These are phyloP conservation scores for Polydesmus complanatus DNA, from an alignment of 2,888 invertebrate genomes.

Conservation along the genomic window DNA sequence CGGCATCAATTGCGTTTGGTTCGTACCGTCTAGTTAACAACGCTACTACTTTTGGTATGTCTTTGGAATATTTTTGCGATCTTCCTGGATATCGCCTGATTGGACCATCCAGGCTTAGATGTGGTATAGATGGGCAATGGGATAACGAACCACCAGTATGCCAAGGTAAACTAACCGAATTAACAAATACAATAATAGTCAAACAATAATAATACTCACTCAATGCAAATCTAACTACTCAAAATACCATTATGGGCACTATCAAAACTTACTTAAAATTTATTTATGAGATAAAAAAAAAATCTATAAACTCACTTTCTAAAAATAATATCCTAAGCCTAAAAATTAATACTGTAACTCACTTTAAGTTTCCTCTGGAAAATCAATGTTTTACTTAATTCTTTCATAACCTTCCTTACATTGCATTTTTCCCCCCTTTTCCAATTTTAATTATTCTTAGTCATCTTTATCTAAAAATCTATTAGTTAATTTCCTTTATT, in stretches of 20 bases:
- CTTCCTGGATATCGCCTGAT: slow-evolving; percentile 48
- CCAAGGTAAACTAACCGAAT: slow-evolving; percentile 39
- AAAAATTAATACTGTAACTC: too few relatives aligned
- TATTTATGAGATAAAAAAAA: too few relatives aligned
- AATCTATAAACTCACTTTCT: too few relatives aligned
- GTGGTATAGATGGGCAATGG: slow-evolving; percentile 63
- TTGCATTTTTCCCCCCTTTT: too few relatives aligned
- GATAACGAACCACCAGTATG: slow-evolving; percentile 62
- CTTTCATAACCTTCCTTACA: too few relatives aligned
- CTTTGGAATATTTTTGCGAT: slow-evolving; percentile 60
- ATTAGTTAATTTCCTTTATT: too few relatives aligned
- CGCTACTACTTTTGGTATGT: slow-evolving; percentile 46
- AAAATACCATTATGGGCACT: not conserved
- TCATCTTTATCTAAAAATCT: too few relatives aligned
- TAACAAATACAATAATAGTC: not conserved
- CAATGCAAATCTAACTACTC: not conserved
- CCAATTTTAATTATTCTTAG: too few relatives aligned
- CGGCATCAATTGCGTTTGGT: slow-evolving; percentile 49
- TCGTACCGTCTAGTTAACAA: slow-evolving; percentile 24
- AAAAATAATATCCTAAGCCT: too few relatives aligned
- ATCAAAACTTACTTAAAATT: not conserved
- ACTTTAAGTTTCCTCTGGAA: too few relatives aligned
- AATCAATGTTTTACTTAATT: too few relatives aligned
- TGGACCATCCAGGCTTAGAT: slow-evolving; percentile 52
- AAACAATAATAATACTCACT: not conserved